Evolutionary conservation across 2,113 vertebrate species (phyloP), one percentile per base, ranked within the genome.

Genomic region (Turnix velox): DNA sequence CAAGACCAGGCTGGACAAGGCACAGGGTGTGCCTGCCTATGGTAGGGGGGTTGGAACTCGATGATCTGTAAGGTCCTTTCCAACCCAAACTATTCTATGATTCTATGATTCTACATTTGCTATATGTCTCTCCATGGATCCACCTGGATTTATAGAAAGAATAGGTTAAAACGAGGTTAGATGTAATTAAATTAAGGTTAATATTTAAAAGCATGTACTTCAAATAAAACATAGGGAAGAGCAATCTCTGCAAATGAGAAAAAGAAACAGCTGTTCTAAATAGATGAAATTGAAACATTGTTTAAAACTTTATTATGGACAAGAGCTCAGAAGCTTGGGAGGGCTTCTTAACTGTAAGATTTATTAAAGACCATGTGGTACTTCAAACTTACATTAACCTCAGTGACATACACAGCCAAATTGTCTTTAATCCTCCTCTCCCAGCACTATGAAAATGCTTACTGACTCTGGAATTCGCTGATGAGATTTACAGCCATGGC

Each of bases 401-500:
- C n/a, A 7, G 19, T 46, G 72, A 67, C 76, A 72, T 86, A 45
- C 23, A 20, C 46, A 67, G 40, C 12, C 42, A 62, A 51, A 12
- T 62, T 62, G 18, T 33, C 37, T 86, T 87, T 63, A 87, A 88
- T 89, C 58, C 69, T 71, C 58, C 40, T 76, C 39, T 79, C 51
- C 10, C 24, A 79, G 59, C 4, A 18, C 37, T 69, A 5, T 15
- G 52, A 27, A 95, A 88, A 82, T 45, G 12, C n/a, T 58, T 54
- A 22, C 66, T 90, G 48, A 61, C 62, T 59, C 61, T 65, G 72
- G 42, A 88, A 75, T 80, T 82, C 46, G 9, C 49, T 28, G 22
- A 23, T 86, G 49, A 19, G 46, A 43, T 94, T 96, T 92, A 65
- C 59, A 67, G 72, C 68, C 31, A 7, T 63, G 40, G 40, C 61